A percentile compares a stretch with the other conserved stretches of the same genome.
Evolutionary conservation across 2,113 vertebrate species (phyloP).

Genomic region (Marmota flaviventris): DNA sequence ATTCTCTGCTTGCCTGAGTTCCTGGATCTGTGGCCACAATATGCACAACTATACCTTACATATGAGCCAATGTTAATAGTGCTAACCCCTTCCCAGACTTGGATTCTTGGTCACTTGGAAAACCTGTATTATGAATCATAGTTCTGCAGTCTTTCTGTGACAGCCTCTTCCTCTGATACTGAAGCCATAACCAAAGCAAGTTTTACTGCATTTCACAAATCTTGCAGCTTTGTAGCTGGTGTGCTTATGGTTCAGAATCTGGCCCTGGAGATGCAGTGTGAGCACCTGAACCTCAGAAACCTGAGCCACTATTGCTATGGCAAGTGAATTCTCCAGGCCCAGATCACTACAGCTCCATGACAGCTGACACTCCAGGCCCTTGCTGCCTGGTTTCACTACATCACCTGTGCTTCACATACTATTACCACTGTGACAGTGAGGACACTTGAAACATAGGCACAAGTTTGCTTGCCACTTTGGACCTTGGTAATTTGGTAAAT

Average conservation of each 20-base stretch:
- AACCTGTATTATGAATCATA: accelerated
- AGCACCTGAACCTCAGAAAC: background rate
- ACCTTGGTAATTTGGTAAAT: background rate
- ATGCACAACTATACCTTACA: background rate
- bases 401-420: background rate
- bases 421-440: no score
- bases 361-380: background rate
- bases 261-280: background rate
- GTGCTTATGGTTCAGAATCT: background rate
- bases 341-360: background rate
- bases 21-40: accelerated
- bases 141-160: background rate
- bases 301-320: no score
- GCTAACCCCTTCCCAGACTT: background rate
- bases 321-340: background rate
- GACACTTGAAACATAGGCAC: no score
- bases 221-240: no score
- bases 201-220: no score
- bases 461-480: background rate
- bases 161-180: background rate
- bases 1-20: no score
- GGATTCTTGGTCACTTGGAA: no score
- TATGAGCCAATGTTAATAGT: background rate
- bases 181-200: background rate
- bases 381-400: background rate